These are phyloP conservation scores for Hippopotamus amphibius DNA, from an alignment of 2,113 vertebrate species.

Conservation along the genomic window DNA sequence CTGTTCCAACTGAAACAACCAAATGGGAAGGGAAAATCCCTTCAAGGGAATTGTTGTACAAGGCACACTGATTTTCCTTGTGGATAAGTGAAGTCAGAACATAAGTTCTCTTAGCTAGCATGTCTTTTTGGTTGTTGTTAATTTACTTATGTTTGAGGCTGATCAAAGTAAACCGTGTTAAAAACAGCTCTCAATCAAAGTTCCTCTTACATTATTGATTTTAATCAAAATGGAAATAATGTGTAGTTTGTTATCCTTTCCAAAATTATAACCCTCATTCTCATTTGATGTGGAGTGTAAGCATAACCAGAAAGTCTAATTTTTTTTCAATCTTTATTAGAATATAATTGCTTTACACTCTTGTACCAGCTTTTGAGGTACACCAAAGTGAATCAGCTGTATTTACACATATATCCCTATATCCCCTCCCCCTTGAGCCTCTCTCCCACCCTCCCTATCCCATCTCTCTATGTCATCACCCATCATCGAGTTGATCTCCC, in stretches of 20 bases:
- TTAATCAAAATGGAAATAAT: slow-evolving; percentile 57
- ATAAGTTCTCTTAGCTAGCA: slow-evolving; percentile 38
- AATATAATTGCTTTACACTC: too few species aligned
- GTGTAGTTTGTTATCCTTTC: slow-evolving; percentile 27
- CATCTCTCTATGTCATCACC: too few species aligned
- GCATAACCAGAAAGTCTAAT: slow-evolving; percentile 48
- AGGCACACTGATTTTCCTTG: slow-evolving; percentile 20
- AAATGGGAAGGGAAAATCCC: not conserved
- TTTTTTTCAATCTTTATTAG: not conserved
- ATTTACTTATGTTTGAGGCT: slow-evolving; percentile 53
- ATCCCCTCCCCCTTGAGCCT: too few species aligned
- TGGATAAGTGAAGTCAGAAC: slow-evolving; percentile 10
- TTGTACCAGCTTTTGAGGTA: too few species aligned
- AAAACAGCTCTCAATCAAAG: slow-evolving; percentile 23
- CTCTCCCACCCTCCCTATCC: too few species aligned
- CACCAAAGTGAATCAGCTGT: too few species aligned
- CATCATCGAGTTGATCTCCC: too few species aligned
- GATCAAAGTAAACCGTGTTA: slow-evolving; percentile 36
- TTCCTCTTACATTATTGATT: slow-evolving; percentile 56
- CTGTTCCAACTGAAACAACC: slow-evolving; percentile 29
- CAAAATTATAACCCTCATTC: slow-evolving; percentile 47
- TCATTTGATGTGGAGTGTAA: not conserved
- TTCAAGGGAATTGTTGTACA: not conserved
- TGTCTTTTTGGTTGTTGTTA: not conserved
- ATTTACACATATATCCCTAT: too few species aligned